Percentiles rank a stretch among this genome's conserved stretches.
These are phyloP conservation scores for Oryzias melastigma DNA, from an alignment of 2,113 vertebrate genomes.

Conservation along the genomic window DNA sequence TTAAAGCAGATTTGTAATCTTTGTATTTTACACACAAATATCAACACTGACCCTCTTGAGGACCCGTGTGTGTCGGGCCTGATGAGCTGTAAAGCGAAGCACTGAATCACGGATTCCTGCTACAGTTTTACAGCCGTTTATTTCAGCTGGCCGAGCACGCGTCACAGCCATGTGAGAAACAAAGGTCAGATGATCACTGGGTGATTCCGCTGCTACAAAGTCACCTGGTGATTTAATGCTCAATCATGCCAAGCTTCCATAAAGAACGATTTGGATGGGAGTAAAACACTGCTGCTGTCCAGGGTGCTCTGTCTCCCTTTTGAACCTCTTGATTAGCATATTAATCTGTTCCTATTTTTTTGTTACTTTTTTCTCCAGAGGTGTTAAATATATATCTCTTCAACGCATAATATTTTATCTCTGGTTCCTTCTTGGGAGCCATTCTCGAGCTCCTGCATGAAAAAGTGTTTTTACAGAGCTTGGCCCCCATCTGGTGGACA, in stretches of 20 bases:
- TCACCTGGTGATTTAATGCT: conserved; percentile 53
- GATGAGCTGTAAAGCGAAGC: conserved; percentile 4
- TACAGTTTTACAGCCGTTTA: conserved; percentile 49
- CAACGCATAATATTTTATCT: conserved; percentile 26
- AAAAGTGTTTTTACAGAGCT: conserved; percentile 8
- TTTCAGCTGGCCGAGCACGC: conserved; percentile 29
- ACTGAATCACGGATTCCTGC: conserved; percentile 29
- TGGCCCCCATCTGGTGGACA: conserved; percentile 62
- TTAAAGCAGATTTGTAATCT: no score
- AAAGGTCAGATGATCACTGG: conserved; percentile 45
- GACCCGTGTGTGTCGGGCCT: conserved; percentile 4
- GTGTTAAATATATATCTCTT: conserved; percentile 10
- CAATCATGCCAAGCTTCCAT: conserved; percentile 1
- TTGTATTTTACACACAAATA: conserved; percentile 3
- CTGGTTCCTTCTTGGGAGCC: not conserved
- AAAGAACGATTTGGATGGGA: conserved; percentile 12
- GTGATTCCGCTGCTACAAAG: conserved; percentile 25
- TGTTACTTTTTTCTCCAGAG: conserved; percentile 4
- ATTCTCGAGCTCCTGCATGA: no score
- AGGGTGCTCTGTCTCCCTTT: conserved; percentile 63
- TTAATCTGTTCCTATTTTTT: not conserved
- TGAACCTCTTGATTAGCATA: conserved; percentile 24
- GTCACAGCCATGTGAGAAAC: conserved; percentile 36
- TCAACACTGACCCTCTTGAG: not conserved
- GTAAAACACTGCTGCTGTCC: conserved; percentile 36